A percentile compares a stretch with the other conserved stretches of the same genome.
Conservation (phyloP, 2,113 vertebrate genomes). For the Elephantulus edwardii region DNA sequence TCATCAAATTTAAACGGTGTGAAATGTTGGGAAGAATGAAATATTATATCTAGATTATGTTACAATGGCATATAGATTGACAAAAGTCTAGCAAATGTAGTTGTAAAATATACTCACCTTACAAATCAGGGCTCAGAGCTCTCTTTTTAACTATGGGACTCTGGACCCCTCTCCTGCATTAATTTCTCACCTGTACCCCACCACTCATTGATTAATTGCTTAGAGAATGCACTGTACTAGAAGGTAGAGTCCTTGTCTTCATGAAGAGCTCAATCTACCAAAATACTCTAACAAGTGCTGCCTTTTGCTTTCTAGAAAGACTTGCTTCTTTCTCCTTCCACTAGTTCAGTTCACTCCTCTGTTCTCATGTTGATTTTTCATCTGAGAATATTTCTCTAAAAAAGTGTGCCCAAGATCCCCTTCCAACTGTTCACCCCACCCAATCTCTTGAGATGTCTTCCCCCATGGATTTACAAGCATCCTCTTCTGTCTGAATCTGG, state of each 20-base stretch:
- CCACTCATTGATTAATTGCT: neutral
- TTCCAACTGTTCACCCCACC: neutral
- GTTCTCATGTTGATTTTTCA: neutral
- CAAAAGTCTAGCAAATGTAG: neutral
- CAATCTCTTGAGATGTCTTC: slow-evolving; percentile 11
- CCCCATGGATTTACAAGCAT: neutral
- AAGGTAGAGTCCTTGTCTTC: neutral
- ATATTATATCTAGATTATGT: slow-evolving; percentile 28
- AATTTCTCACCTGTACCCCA: neutral
- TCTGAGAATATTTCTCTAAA: neutral
- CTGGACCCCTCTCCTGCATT: neutral
- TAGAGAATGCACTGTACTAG: neutral
- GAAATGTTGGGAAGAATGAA: slow-evolving; percentile 42
- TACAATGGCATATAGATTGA: slow-evolving; percentile 8
- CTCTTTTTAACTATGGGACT: neutral
- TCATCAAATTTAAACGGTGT: slow-evolving; percentile 48
- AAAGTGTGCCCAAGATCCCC: neutral
- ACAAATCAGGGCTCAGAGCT: neutral
- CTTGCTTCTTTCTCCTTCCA: neutral
- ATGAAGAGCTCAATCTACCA: neutral
- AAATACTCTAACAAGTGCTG: neutral
- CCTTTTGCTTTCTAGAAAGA: neutral
- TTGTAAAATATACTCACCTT: slow-evolving; percentile 46
- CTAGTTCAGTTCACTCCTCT: neutral
- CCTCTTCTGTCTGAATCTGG: neutral